Conservation (phyloP, 1,140 invertebrate species). For the Sesamia nonagrioides region DNA sequence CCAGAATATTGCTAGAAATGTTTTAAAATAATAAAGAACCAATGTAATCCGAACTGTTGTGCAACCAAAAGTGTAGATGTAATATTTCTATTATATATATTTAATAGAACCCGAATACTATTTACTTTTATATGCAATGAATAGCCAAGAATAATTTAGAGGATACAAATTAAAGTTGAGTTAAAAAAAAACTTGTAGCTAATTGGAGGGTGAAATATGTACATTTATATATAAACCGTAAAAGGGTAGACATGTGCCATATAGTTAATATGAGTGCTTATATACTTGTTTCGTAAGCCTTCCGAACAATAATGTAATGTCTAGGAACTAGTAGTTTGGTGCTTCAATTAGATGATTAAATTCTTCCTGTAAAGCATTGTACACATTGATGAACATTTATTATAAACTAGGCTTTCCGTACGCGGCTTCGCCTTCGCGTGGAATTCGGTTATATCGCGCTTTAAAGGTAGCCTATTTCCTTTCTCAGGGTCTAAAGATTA, state of each 20-base stretch:
- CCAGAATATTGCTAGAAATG: constrained; percentile 30
- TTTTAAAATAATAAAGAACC: constrained; percentile 34
- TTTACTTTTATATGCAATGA: not conserved
- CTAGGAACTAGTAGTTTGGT: constrained; percentile 29
- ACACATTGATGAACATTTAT: not conserved
- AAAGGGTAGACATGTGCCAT: constrained; percentile 21
- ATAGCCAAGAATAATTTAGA: too few species aligned
- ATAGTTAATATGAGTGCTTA: not conserved
- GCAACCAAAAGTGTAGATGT: not conserved
- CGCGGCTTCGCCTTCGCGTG: too few species aligned
- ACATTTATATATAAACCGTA: not conserved
- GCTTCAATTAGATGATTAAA: constrained; percentile 18
- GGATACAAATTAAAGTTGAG: too few species aligned
- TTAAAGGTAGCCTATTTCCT: too few species aligned
- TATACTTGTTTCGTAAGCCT: constrained; percentile 9
- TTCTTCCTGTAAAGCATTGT: not conserved
- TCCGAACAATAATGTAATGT: constrained; percentile 29
- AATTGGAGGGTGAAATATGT: not conserved
- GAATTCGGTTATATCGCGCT: too few species aligned
- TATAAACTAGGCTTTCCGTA: not conserved
- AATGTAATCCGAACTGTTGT: constrained; percentile 26
- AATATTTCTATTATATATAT: not conserved
- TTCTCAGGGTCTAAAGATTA: too few species aligned
- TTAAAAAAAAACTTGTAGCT: not conserved
- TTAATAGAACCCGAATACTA: not conserved